These are phyloP conservation scores for Carposina sasakii DNA, from an alignment of 1,140 invertebrate genomes.

Conservation along the genomic window DNA sequence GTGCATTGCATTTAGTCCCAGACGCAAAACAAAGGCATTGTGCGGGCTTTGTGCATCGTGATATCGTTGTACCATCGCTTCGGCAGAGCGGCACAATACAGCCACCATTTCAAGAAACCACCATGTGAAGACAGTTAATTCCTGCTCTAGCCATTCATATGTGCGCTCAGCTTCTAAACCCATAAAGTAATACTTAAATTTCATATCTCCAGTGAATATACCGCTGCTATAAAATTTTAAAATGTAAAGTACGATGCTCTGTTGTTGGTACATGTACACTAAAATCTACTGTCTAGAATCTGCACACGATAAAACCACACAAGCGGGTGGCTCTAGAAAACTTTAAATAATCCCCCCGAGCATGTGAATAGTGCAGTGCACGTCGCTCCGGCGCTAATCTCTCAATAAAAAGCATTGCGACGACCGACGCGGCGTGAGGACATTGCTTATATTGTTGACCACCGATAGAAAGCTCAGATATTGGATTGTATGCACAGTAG, in stretches of 20 bases:
- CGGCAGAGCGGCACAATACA: slow-evolving; percentile 39
- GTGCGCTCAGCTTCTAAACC: no score
- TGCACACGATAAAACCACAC: slow-evolving; percentile 28
- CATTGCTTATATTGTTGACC: slow-evolving; percentile 32
- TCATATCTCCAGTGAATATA: no score
- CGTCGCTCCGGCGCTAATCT: slow-evolving; percentile 31
- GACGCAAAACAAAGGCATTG: slow-evolving; percentile 62
- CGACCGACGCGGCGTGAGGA: slow-evolving; percentile 11
- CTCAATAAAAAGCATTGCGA: slow-evolving; percentile 34
- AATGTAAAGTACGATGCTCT: no score
- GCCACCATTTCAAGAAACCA: slow-evolving; percentile 14
- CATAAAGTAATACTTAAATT: no score
- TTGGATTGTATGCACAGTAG: slow-evolving; percentile 33
- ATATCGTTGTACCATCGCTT: slow-evolving; percentile 41
- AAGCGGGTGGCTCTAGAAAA: slow-evolving; percentile 20
- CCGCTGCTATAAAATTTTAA: slow-evolving; percentile 13
- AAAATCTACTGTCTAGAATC: slow-evolving; percentile 14
- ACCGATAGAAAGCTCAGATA: slow-evolving; percentile 38
- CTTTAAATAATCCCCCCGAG: slow-evolving; percentile 36
- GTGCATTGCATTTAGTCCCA: slow-evolving; percentile 45
- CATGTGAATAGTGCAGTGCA: slow-evolving; percentile 30
- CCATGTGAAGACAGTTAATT: slow-evolving; percentile 15
- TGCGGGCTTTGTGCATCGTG: slow-evolving; percentile 53
- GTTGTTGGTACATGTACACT: slow-evolving; percentile 4
- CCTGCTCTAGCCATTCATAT: slow-evolving; percentile 6